Percentiles rank a stretch among this genome's conserved stretches.
Evolutionary conservation across 2,113 vertebrate species (phyloP).

Genomic region (Gracilinanus agilis): DNA sequence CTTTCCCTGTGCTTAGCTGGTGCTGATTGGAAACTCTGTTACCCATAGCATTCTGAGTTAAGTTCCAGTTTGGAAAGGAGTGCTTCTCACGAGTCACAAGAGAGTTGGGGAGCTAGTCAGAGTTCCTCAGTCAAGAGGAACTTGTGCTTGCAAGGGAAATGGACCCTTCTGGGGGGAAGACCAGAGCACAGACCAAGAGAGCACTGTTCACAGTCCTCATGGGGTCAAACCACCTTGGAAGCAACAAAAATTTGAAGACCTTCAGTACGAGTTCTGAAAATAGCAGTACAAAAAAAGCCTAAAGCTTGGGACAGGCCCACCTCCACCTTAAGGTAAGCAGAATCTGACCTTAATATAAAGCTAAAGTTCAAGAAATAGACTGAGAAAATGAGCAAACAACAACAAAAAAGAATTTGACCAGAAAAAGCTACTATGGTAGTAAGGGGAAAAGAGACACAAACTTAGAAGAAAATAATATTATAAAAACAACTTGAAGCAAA

Average conservation of each 20-base stretch:
- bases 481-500: too few relatives aligned
- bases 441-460: too few relatives aligned
- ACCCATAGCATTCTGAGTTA: background rate
- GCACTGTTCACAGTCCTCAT: background rate
- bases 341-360: background rate
- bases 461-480: too few relatives aligned
- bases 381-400: background rate
- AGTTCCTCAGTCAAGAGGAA: background rate
- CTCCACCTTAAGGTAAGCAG: background rate
- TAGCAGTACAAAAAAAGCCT: background rate
- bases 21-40: background rate
- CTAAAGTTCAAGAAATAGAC: background rate
- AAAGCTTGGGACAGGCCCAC: background rate
- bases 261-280: background rate
- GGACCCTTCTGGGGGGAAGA: background rate
- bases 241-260: background rate
- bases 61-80: background rate
- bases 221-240: background rate
- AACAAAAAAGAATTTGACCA: background rate
- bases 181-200: background rate
- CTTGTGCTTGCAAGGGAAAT: background rate
- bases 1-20: background rate
- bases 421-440: too few relatives aligned
- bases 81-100: background rate
- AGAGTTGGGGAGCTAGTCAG: background rate